Conservation (phyloP, 2,113 vertebrate genomes). For the Perca fluviatilis region DNA sequence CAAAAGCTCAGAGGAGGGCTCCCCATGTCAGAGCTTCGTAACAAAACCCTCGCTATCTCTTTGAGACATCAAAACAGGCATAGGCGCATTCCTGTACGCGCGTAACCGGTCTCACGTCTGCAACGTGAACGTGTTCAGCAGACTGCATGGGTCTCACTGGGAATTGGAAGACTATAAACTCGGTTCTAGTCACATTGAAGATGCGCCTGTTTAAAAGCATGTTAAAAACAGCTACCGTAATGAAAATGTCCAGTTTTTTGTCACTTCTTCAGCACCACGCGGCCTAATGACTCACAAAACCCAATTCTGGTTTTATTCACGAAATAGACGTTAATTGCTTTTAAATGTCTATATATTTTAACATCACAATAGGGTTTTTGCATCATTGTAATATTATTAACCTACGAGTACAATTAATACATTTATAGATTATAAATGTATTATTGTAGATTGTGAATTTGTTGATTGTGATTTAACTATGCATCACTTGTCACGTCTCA, state of each 20-base stretch:
- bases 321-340: neutral
- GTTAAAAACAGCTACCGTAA: neutral
- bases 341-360: too few species aligned
- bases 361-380: neutral
- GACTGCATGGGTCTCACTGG: neutral
- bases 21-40: slow-evolving; percentile 13
- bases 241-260: neutral
- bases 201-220: neutral
- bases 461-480: neutral
- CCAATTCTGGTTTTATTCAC: neutral
- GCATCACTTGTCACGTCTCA: neutral
- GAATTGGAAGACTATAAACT: neutral
- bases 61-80: slow-evolving; percentile 41
- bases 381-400: neutral
- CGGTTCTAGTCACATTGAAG: neutral
- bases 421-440: neutral
- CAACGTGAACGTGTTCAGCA: slow-evolving; percentile 24
- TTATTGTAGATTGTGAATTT: neutral
- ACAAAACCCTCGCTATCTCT: neutral
- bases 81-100: slow-evolving; percentile 70
- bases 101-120: slow-evolving; percentile 43
- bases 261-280: neutral
- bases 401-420: too few species aligned
- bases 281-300: neutral
- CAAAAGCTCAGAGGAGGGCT: slow-evolving; percentile 8